Evolutionary conservation across 1,140 invertebrate genomes (phyloP).

Genomic region (Drosophila grimshawi): DNA sequence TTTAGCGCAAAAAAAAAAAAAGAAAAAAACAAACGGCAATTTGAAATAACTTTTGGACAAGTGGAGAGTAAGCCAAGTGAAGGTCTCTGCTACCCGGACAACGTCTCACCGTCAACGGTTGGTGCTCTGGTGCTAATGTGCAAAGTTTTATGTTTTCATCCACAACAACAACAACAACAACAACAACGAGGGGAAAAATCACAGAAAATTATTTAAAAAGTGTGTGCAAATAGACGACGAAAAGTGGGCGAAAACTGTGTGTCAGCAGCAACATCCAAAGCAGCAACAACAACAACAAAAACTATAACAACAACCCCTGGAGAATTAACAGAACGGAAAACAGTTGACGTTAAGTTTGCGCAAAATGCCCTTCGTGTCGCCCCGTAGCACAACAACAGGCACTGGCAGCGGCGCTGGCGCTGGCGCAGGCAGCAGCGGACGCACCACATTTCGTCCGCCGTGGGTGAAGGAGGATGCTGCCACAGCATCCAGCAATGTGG

Average conservation of each 20-base stretch:
- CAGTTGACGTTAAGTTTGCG: constrained; percentile 25
- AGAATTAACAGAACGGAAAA: constrained; percentile 49
- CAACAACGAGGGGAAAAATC: constrained; percentile 36
- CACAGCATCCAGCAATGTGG: constrained; percentile 74
- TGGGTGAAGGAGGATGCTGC: constrained; percentile 91
- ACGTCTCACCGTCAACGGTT: neutral
- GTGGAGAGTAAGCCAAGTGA: constrained; percentile 54
- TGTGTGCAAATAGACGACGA: constrained; percentile 74
- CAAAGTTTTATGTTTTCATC: constrained; percentile 82
- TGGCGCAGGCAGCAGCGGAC: constrained; percentile 82
- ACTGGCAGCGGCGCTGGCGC: constrained; percentile 54
- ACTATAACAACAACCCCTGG: constrained; percentile 14
- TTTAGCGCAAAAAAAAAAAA: constrained; percentile 25
- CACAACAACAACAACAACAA: constrained; percentile 47
- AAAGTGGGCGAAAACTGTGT: constrained; percentile 33
- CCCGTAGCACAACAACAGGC: constrained; percentile 69
- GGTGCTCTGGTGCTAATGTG: constrained; percentile 71
- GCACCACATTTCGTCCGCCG: constrained; percentile 90
- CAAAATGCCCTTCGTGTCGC: constrained; percentile 77
- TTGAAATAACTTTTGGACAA: constrained; percentile 77
- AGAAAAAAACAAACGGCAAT: constrained; percentile 49
- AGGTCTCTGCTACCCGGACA: constrained; percentile 17
- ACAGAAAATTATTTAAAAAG: constrained; percentile 80
- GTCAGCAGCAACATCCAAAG: constrained; percentile 39
- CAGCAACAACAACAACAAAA: constrained; percentile 15